phyloP scores from a whole-genome alignment of 2,888 invertebrate genomes.

The Diploptera punctata region DNA sequence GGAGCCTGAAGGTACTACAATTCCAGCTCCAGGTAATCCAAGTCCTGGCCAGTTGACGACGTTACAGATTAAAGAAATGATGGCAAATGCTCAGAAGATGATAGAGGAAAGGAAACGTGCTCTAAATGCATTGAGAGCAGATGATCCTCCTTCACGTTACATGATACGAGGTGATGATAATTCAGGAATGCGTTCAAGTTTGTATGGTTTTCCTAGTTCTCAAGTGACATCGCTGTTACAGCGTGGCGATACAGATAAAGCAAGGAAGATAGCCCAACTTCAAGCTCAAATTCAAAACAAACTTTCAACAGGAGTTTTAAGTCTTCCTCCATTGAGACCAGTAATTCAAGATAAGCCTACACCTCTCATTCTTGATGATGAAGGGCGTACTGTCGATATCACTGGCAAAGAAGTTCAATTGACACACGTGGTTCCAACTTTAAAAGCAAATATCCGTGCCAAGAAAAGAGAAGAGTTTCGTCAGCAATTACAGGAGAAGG shows the following conservation, averaged over 20 bases:
- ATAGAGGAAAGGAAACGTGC: constrained; percentile 89
- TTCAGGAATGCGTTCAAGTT: background rate
- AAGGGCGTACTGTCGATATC: constrained; percentile 92
- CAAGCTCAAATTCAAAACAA: constrained; percentile 93
- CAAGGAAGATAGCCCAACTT: constrained; percentile 87
- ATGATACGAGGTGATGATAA: constrained; percentile 53
- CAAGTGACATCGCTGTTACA: constrained; percentile 53
- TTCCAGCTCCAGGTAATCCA: constrained; percentile 45
- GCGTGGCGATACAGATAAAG: constrained; percentile 79
- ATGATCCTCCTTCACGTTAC: constrained; percentile 52
- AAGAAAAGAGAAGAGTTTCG: constrained; percentile 92
- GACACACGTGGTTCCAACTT: constrained; percentile 88
- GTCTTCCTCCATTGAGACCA: constrained; percentile 49
- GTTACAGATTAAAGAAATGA: constrained; percentile 77
- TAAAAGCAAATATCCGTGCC: constrained; percentile 93
- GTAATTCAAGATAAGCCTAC: constrained; percentile 69
- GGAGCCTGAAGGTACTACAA: constrained; percentile 37
- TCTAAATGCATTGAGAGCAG: constrained; percentile 66
- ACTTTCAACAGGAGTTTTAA: constrained; percentile 70
- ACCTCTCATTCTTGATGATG: constrained; percentile 90
- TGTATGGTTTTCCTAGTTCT: constrained; percentile 38
- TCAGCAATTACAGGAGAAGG: constrained; percentile 68
- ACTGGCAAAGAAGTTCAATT: constrained; percentile 86
- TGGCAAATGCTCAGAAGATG: constrained; percentile 91
- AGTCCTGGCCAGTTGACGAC: constrained; percentile 49